These are phyloP conservation scores for Clunio marinus DNA, from an alignment of 2,888 invertebrate genomes.

Conservation along the genomic window DNA sequence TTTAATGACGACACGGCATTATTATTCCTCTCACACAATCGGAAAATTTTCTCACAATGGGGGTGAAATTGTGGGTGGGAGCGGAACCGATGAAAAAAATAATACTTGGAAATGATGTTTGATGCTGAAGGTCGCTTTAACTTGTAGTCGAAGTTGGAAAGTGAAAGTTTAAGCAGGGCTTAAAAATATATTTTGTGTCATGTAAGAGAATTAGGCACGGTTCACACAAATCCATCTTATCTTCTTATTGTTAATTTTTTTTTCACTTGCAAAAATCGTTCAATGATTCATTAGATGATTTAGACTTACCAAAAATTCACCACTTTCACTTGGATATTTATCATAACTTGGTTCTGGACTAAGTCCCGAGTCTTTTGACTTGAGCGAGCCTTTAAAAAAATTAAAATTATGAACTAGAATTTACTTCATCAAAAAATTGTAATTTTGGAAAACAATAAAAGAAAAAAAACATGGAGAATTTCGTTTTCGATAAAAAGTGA, in stretches of 20 bases:
- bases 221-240: too few relatives aligned
- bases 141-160: too few relatives aligned
- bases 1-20: slow-evolving; percentile 15
- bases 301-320: slow-evolving; percentile 22
- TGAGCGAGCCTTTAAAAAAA: slow-evolving; percentile 8
- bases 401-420: too few relatives aligned
- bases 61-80: not conserved
- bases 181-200: too few relatives aligned
- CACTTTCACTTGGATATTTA: not conserved
- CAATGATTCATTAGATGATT: too few relatives aligned
- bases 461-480: not conserved
- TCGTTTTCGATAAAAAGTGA: not conserved
- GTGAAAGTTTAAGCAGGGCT: not conserved
- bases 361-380: slow-evolving; percentile 5
- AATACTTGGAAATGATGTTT: not conserved
- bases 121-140: not conserved
- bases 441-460: not conserved
- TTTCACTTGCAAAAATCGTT: too few relatives aligned
- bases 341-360: slow-evolving; percentile 4
- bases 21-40: not conserved
- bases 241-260: not conserved
- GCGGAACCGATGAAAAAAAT: not conserved
- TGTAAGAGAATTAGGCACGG: too few relatives aligned
- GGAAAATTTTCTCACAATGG: not conserved
- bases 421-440: not conserved